A percentile compares a stretch with the other conserved stretches of the same genome.
These are phyloP conservation scores for Macrochelys suwanniensis DNA, from an alignment of 2,797 vertebrate genomes.

Conservation along the genomic window DNA sequence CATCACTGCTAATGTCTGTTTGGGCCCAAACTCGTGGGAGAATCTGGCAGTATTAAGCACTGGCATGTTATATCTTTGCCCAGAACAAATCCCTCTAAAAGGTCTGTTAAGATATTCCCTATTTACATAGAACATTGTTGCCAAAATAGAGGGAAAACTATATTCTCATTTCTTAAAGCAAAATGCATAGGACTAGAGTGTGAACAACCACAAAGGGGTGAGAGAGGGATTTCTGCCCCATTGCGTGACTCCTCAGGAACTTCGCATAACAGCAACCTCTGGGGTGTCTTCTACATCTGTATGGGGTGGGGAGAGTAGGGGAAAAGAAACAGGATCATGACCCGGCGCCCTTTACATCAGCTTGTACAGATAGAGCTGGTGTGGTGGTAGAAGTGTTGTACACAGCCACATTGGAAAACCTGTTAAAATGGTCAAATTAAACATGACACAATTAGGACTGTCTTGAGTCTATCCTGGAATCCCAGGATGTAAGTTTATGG, in stretches of 20 bases:
- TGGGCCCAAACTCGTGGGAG: neutral
- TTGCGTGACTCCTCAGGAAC: neutral
- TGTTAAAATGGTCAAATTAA: neutral
- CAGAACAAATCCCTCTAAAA: neutral
- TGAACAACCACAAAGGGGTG: neutral
- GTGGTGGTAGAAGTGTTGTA: neutral
- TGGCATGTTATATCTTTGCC: neutral
- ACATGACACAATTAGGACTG: neutral
- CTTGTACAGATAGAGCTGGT: neutral
- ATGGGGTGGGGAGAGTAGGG: neutral
- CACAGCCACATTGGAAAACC: neutral
- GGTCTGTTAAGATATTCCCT: neutral
- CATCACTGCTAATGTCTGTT: neutral
- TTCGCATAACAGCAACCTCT: neutral
- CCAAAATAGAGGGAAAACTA: neutral
- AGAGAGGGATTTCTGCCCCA: neutral
- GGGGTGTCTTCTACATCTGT: neutral
- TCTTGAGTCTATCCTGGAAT: conserved; percentile 10
- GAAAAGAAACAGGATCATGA: neutral
- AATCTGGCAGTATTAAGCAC: neutral
- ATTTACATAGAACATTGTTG: neutral
- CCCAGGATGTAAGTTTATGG: neutral
- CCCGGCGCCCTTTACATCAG: neutral
- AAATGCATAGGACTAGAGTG: neutral
- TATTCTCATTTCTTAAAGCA: neutral